These are phyloP conservation scores for Hydropotes inermis DNA, from an alignment of 2,113 vertebrate genomes.

Conservation along the genomic window DNA sequence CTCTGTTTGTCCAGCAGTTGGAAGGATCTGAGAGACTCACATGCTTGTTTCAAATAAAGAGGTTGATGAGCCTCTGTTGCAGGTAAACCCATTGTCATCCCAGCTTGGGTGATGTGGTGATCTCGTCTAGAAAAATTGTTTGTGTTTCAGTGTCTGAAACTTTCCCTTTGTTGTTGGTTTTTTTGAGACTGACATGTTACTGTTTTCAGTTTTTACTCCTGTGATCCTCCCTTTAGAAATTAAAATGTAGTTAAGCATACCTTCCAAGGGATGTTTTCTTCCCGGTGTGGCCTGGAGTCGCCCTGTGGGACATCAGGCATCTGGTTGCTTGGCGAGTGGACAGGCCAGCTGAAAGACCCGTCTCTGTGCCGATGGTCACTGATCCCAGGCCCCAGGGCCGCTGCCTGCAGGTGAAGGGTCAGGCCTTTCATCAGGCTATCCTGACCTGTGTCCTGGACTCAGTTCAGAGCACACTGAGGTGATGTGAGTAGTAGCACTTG, in stretches of 20 bases:
- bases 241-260: background rate
- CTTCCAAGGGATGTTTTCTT: background rate
- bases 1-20: conserved; percentile 92
- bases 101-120: background rate
- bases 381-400: background rate
- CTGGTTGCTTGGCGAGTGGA: background rate
- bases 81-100: conserved; percentile 81
- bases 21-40: conserved; percentile 89
- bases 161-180: background rate
- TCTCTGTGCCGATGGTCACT: background rate
- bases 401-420: background rate
- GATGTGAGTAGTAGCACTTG: background rate
- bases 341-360: background rate
- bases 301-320: background rate
- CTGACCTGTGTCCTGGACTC: background rate
- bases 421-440: background rate
- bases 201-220: background rate
- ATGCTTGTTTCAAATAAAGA: conserved; percentile 97
- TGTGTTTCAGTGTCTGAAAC: background rate
- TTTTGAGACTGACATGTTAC: background rate
- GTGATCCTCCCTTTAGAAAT: background rate
- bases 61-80: conserved; percentile 95
- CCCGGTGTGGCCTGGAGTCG: background rate
- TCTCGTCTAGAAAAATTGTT: background rate
- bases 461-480: background rate